These are phyloP conservation scores for Oryctes rhinoceros DNA, from an alignment of 1,140 invertebrate species.

Conservation along the genomic window DNA sequence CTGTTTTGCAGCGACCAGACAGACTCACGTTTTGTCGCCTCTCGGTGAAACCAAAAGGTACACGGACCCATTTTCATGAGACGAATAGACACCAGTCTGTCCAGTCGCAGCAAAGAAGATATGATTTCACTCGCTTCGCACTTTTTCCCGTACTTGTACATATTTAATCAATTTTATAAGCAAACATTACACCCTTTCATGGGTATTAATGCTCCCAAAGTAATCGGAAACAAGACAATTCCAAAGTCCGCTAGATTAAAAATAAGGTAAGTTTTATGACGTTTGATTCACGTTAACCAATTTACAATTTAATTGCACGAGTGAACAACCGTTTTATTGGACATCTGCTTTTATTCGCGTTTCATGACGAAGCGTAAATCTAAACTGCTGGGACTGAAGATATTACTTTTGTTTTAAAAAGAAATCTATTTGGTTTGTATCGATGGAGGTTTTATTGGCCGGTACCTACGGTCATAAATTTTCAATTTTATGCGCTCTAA, in stretches of 20 bases:
- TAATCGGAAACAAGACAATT: background rate
- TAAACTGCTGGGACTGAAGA: background rate
- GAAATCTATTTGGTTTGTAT: background rate
- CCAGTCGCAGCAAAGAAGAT: too few species aligned
- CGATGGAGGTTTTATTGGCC: too few species aligned
- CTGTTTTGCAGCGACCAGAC: too few species aligned
- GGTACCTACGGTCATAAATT: background rate
- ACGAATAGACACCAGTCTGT: too few species aligned
- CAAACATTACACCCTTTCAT: too few species aligned
- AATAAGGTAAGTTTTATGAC: constrained; percentile 1
- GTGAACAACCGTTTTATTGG: background rate
- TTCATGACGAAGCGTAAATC: background rate
- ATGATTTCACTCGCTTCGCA: too few species aligned
- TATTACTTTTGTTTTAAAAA: background rate
- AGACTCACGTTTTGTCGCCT: too few species aligned
- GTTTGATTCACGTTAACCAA: background rate
- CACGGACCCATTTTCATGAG: too few species aligned
- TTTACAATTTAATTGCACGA: background rate
- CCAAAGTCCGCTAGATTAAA: background rate
- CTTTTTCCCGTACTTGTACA: too few species aligned
- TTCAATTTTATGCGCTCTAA: background rate
- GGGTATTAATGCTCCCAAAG: too few species aligned
- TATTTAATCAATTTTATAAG: too few species aligned
- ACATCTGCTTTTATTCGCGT: background rate
- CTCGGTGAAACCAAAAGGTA: too few species aligned